Evolutionary conservation across 2,113 vertebrate genomes (phyloP), one percentile per base, ranked within the genome.

Genomic region (Camelus bactrianus): DNA sequence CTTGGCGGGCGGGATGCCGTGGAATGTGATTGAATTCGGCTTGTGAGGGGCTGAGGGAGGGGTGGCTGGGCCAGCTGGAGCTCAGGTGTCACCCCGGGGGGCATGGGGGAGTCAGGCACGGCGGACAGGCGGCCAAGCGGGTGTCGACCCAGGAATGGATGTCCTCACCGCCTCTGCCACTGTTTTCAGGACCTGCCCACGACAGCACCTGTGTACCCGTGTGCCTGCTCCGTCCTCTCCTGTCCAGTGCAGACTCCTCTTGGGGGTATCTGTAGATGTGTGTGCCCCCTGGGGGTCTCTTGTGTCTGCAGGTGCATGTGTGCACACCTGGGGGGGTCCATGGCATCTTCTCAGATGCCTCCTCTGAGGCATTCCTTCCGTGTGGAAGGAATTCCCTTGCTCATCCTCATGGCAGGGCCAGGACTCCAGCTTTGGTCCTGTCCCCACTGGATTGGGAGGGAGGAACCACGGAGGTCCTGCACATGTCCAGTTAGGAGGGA

Each of bases 131-230:
- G 22, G 15, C 30, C 32, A 42, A 6, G 15, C 17, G 4, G 2
- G 11, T 35, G 56, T 76, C 6, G 3, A n/a, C 17, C 56, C 14
- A 13, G 16, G 30, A 48, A 56, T 26, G 3, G 9, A 9, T 3
- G 10, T 56, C 50, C 11, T 30, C n/a, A 7, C 64, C n/a, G 8
- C 24, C 5, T 3, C 35, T 35, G 1, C 28, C 50, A 26, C 30
- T 15, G 10, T 67, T 15, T 58, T 46, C 13, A 54, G 60, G 52
- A 11, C n/a, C 38, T 17, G 3, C 2, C 28, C 38, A 22, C 0
- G 6, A 26, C 22, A 10, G n/a, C 9, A 1, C 12, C 35, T 42
- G 10, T 32, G 26, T 60, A 1, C 8, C 3, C 1, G 10, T 7
- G 17, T 26, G 6, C 32, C 32, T 75, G 22, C 8, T 50, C 19